These are phyloP conservation scores for Syngnathus rostellatus DNA, from an alignment of 2,797 vertebrate genomes.

Conservation along the genomic window DNA sequence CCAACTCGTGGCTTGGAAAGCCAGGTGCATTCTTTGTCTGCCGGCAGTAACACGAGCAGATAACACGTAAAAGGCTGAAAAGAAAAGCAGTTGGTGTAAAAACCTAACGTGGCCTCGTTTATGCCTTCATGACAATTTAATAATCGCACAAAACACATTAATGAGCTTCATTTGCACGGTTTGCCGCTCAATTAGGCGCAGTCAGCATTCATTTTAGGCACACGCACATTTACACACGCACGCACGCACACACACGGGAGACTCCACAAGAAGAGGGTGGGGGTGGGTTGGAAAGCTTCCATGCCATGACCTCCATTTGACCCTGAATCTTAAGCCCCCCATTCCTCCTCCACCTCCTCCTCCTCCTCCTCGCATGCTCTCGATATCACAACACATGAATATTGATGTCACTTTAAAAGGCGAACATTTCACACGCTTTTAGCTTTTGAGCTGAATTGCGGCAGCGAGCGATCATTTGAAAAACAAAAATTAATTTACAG, in stretches of 20 bases:
- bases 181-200: conserved; percentile 36
- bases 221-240: not conserved
- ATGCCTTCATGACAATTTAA: conserved; percentile 33
- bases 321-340: conserved; percentile 51
- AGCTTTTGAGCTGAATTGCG: conserved; percentile 33
- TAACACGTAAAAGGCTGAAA: conserved; percentile 8
- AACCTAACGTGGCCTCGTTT: conserved; percentile 15
- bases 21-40: conserved; percentile 34
- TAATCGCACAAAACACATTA: conserved; percentile 37
- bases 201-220: conserved; percentile 10
- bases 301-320: conserved; percentile 55
- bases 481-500: not conserved
- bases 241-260: conserved; percentile 20
- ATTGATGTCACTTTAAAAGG: conserved; percentile 49
- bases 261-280: conserved; percentile 19
- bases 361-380: conserved; percentile 10
- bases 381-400: conserved; percentile 51
- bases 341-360: conserved; percentile 16
- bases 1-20: conserved; percentile 44
- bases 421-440: conserved; percentile 38
- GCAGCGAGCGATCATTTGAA: conserved; percentile 4
- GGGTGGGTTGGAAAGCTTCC: conserved; percentile 38
- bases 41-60: conserved; percentile 46
- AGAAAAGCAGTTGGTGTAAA: conserved; percentile 6
- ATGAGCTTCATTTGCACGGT: conserved; percentile 18